Conservation (phyloP, 2,888 invertebrate species). For the Limnephilus lunatus region DNA sequence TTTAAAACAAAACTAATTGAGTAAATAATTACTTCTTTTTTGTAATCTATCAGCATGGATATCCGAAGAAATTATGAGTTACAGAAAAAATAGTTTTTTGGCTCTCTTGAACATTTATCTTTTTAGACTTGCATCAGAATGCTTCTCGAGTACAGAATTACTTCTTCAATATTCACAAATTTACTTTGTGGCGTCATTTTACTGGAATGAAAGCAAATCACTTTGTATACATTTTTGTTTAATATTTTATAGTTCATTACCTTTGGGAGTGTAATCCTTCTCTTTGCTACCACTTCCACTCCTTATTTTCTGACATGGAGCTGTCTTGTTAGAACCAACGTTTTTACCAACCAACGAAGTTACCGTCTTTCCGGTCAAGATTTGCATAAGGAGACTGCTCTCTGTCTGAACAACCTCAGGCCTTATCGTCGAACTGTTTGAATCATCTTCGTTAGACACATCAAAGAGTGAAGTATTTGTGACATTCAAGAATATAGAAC, state of each 20-base stretch:
- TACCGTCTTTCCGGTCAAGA: constrained; percentile 11
- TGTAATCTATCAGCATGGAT: too few species aligned
- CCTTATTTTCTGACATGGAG: constrained; percentile 64
- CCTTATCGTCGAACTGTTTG: constrained; percentile 9
- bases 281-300: constrained; percentile 62
- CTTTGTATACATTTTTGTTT: neutral
- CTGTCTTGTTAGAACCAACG: constrained; percentile 59
- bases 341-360: constrained; percentile 48
- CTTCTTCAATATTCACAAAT: too few species aligned
- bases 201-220: too few species aligned
- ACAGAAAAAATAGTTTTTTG: too few species aligned
- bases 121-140: too few species aligned
- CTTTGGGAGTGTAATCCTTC: constrained; percentile 62
- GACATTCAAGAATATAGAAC: constrained; percentile 49
- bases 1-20: too few species aligned
- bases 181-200: too few species aligned
- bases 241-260: constrained; percentile 26
- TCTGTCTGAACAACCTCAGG: constrained; percentile 10
- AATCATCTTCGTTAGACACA: constrained; percentile 49
- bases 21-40: too few species aligned
- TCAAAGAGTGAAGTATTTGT: constrained; percentile 58
- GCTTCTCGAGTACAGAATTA: too few species aligned
- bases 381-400: constrained; percentile 8
- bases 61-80: too few species aligned
- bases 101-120: too few species aligned